phyloP scores from a whole-genome alignment of 1,140 invertebrate species.

The Dreissena rostriformis region DNA sequence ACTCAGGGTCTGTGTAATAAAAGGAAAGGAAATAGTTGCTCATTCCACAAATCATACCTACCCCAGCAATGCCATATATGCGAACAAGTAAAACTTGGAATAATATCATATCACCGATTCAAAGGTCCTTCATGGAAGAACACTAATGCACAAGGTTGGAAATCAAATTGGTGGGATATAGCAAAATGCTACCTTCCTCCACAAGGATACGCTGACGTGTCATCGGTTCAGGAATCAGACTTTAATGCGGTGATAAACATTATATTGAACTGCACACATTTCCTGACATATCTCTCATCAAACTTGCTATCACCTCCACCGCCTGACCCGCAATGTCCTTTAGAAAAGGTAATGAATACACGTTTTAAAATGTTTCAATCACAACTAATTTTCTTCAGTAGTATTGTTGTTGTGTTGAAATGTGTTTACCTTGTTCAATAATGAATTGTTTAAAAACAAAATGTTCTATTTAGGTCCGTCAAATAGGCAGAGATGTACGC shows the following conservation, averaged over 20 bases:
- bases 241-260: not conserved
- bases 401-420: too few species aligned
- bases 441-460: too few species aligned
- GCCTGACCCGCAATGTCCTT: not conserved
- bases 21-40: not conserved
- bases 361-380: too few species aligned
- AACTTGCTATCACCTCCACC: not conserved
- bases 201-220: not conserved
- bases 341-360: too few species aligned
- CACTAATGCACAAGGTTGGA: not conserved
- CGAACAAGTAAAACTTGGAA: not conserved
- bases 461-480: too few species aligned
- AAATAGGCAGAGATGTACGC: too few species aligned
- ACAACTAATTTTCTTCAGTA: too few species aligned
- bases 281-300: not conserved
- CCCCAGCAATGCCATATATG: not conserved
- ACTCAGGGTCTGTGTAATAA: not conserved
- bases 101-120: not conserved
- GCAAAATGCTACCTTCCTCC: not conserved
- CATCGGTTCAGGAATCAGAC: not conserved
- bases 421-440: too few species aligned
- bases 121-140: constrained; percentile 11
- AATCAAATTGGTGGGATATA: not conserved
- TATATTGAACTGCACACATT: not conserved
- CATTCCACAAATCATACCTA: not conserved